Evolutionary conservation across 2,888 invertebrate species (phyloP).

Genomic region (Agriotes lineatus): DNA sequence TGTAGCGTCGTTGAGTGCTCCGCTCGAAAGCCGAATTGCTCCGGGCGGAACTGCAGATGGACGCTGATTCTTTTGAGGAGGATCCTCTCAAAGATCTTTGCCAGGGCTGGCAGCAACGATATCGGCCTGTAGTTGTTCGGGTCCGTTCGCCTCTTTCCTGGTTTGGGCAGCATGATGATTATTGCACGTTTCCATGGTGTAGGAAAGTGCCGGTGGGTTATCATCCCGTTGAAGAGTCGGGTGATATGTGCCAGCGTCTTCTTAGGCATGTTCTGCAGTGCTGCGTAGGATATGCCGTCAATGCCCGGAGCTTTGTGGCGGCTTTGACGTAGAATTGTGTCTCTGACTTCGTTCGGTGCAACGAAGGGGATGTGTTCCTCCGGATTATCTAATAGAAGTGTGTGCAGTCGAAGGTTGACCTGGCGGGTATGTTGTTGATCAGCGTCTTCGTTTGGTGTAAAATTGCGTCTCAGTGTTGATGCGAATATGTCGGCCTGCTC

Average conservation of each 20-base stretch:
- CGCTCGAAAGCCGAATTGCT: slow-evolving; percentile 56
- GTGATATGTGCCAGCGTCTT: background rate
- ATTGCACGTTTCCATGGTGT: background rate
- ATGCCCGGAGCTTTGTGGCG: background rate
- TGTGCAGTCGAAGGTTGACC: too few relatives aligned
- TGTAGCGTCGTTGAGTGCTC: slow-evolving; percentile 55
- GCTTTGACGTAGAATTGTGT: background rate
- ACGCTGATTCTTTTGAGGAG: background rate
- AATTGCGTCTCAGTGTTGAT: too few relatives aligned
- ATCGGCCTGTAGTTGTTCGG: background rate
- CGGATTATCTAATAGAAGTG: too few relatives aligned
- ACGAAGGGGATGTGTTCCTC: too few relatives aligned
- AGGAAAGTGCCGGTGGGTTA: background rate
- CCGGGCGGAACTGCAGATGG: background rate
- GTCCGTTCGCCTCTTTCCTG: background rate
- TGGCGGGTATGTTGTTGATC: too few relatives aligned
- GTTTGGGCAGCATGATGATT: background rate
- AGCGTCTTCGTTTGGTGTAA: too few relatives aligned
- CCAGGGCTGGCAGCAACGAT: background rate
- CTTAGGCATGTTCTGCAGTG: background rate
- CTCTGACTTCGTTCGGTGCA: too few relatives aligned
- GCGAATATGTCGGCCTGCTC: too few relatives aligned
- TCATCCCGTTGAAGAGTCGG: background rate
- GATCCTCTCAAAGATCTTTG: background rate
- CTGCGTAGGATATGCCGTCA: background rate